phyloP scores from a whole-genome alignment of 2,888 invertebrate species.

The Aethes cnicana region DNA sequence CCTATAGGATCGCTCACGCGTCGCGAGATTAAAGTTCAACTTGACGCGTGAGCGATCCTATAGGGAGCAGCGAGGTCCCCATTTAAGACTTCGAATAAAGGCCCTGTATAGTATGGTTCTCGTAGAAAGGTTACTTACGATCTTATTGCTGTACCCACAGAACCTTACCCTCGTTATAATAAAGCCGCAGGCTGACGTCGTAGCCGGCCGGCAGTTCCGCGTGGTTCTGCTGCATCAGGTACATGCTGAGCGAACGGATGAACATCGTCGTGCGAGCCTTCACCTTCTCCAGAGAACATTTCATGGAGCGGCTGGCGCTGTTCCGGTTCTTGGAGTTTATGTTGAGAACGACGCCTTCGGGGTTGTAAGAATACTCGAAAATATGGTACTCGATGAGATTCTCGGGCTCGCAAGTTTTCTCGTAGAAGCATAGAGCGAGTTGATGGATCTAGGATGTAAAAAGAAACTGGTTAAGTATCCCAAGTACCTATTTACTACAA shows the following conservation, averaged over 20 bases:
- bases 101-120: too few species aligned
- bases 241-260: constrained; percentile 48
- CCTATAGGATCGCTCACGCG: too few species aligned
- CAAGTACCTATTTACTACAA: too few species aligned
- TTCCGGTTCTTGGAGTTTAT: constrained; percentile 47
- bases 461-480: background rate
- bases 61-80: too few species aligned
- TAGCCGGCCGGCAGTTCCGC: constrained; percentile 43
- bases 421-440: constrained; percentile 68
- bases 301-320: constrained; percentile 34
- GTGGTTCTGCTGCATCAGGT: constrained; percentile 47
- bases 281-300: constrained; percentile 54
- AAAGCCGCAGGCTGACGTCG: constrained; percentile 60
- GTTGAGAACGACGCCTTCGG: constrained; percentile 52
- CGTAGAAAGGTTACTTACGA: too few species aligned
- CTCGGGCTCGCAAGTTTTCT: constrained; percentile 54
- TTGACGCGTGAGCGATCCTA: too few species aligned
- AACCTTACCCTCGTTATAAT: constrained; percentile 64
- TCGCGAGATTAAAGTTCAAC: too few species aligned
- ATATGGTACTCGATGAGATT: constrained; percentile 63
- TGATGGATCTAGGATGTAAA: constrained; percentile 54
- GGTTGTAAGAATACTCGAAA: constrained; percentile 60
- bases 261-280: constrained; percentile 48
- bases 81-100: too few species aligned
- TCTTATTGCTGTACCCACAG: too few species aligned